These are phyloP conservation scores for Mamestra brassicae DNA, from an alignment of 2,888 invertebrate species.

Conservation along the genomic window DNA sequence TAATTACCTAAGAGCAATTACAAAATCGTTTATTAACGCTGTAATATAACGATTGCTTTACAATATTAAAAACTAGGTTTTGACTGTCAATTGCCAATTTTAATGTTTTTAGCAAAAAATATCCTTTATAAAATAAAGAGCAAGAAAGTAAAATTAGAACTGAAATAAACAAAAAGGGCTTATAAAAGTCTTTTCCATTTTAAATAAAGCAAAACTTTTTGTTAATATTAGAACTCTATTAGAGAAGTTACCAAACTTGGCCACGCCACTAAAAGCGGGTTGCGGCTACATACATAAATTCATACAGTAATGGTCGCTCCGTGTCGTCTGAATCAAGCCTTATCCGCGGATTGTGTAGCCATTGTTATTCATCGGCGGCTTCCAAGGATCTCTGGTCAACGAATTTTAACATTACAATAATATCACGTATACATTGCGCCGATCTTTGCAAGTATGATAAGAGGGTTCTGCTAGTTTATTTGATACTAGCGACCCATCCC, in stretches of 20 bases:
- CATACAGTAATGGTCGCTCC: conserved; percentile 85
- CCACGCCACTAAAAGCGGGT: conserved; percentile 49
- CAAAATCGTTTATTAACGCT: neutral
- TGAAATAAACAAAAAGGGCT: neutral
- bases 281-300: conserved; percentile 83
- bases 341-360: conserved; percentile 72
- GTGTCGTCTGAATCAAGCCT: conserved; percentile 78
- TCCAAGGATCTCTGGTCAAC: conserved; percentile 76
- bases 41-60: neutral
- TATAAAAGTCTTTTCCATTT: neutral
- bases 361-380: conserved; percentile 85
- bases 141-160: neutral
- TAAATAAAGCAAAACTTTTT: neutral
- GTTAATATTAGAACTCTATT: conserved; percentile 2
- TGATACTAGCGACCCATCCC: neutral
- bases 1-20: neutral
- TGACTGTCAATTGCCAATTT: no score
- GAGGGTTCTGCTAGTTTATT: conserved; percentile 38
- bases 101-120: no score
- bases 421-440: conserved; percentile 62
- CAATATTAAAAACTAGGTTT: neutral
- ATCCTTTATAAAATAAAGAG: no score
- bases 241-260: conserved; percentile 29
- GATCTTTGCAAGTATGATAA: conserved; percentile 56
- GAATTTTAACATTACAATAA: conserved; percentile 78